A percentile compares a stretch with the other conserved stretches of the same genome.
phyloP scores from a whole-genome alignment of 2,797 vertebrate genomes.

The Pogoniulus pusillus region DNA sequence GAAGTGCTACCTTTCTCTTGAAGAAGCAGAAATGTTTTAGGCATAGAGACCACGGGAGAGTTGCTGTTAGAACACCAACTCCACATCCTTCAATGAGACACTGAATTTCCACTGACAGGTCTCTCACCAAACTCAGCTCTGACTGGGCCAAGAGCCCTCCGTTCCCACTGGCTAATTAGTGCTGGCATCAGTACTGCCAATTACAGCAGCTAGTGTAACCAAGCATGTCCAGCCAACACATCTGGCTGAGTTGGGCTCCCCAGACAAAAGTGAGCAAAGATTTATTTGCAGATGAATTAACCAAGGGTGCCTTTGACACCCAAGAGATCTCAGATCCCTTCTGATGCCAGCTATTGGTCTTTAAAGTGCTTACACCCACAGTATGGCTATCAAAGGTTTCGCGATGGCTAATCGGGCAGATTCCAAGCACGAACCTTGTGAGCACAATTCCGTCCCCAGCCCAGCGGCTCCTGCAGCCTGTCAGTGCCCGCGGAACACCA shows the following conservation, averaged over 20 bases:
- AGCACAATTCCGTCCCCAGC: too few species aligned
- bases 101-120: neutral
- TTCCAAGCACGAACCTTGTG: rapidly evolving
- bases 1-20: neutral
- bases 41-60: neutral
- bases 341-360: neutral
- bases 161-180: neutral
- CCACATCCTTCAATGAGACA: rapidly evolving
- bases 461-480: rapidly evolving
- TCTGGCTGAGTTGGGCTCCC: neutral
- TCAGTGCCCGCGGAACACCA: rapidly evolving
- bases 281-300: neutral
- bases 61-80: neutral
- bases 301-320: neutral
- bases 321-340: neutral
- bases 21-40: neutral
- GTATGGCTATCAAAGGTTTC: rapidly evolving
- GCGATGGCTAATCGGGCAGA: neutral
- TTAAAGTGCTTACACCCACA: neutral
- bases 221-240: too few species aligned
- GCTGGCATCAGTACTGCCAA: neutral
- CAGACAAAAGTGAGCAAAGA: neutral
- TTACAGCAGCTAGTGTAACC: neutral
- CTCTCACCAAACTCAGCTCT: neutral
- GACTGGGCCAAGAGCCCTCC: neutral